phyloP scores from a whole-genome alignment of 1,140 invertebrate genomes.

The Lucilia cuprina region DNA sequence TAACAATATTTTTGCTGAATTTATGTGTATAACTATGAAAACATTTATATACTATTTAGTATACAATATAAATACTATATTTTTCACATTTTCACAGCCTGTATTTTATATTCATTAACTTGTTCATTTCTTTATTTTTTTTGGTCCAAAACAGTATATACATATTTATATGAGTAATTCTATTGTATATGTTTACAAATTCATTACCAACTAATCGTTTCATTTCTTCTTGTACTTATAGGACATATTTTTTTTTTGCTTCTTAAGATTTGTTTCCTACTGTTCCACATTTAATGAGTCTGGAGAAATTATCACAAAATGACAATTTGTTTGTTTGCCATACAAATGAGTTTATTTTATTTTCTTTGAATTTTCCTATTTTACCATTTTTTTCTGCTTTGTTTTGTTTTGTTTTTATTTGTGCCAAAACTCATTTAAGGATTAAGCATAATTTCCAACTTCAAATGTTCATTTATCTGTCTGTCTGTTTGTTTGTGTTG shows the following conservation, averaged over 20 bases:
- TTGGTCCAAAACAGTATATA: no score
- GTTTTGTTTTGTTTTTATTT: neutral
- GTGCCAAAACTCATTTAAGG: neutral
- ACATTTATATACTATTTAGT: no score
- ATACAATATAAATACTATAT: no score
- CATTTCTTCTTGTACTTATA: neutral
- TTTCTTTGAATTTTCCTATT: neutral
- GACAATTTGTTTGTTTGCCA: conserved; percentile 31
- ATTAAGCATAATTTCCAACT: neutral
- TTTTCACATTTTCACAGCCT: no score
- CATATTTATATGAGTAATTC: no score
- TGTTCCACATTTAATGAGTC: neutral
- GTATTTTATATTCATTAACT: no score
- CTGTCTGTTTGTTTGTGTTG: neutral
- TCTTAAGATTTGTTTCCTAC: neutral
- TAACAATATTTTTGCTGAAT: no score
- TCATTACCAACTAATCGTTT: conserved; percentile 32
- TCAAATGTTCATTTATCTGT: neutral
- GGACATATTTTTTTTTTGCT: neutral
- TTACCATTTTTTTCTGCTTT: neutral
- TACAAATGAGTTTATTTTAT: conserved; percentile 17
- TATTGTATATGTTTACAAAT: conserved; percentile 18
- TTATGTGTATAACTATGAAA: no score
- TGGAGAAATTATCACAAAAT: conserved; percentile 24
- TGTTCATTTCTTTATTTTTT: no score